Evolutionary conservation across 2,888 invertebrate species (phyloP).

Genomic region (Notodonta dromedarius): DNA sequence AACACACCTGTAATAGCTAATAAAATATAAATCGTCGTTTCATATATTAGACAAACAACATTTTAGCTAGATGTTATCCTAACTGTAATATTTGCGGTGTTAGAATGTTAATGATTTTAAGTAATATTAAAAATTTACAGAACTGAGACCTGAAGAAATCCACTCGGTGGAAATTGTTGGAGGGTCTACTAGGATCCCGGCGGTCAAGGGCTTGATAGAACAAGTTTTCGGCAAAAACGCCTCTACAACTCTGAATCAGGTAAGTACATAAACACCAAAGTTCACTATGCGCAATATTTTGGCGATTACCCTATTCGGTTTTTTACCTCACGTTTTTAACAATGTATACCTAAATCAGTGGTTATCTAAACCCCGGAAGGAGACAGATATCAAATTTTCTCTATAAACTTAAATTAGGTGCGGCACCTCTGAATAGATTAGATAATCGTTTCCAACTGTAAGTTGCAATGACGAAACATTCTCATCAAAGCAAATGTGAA

Average conservation of each 20-base stretch:
- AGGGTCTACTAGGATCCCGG: conserved; percentile 97
- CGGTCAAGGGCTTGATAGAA: conserved; percentile 94
- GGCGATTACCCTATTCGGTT: not conserved
- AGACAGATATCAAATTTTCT: too few species aligned
- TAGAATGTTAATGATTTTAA: conserved; percentile 1
- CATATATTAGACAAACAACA: too few species aligned
- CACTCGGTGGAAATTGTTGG: conserved; percentile 98
- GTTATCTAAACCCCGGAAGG: not conserved
- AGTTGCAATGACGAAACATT: too few species aligned
- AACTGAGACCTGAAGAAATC: conserved; percentile 92
- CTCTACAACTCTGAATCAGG: conserved; percentile 97
- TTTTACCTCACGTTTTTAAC: not conserved
- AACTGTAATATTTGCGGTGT: too few species aligned
- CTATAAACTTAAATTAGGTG: not conserved
- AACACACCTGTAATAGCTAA: not conserved
- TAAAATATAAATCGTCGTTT: too few species aligned
- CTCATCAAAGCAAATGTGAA: too few species aligned
- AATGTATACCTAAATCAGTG: not conserved
- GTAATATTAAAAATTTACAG: conserved; percentile 68
- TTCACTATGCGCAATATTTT: not conserved
- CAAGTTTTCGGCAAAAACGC: conserved; percentile 93
- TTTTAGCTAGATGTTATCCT: not conserved
- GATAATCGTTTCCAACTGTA: too few species aligned
- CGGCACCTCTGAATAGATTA: not conserved
- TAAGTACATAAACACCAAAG: conserved; percentile 26